Evolutionary conservation across 2,888 invertebrate species (phyloP).

Genomic region (Diadromus collaris): DNA sequence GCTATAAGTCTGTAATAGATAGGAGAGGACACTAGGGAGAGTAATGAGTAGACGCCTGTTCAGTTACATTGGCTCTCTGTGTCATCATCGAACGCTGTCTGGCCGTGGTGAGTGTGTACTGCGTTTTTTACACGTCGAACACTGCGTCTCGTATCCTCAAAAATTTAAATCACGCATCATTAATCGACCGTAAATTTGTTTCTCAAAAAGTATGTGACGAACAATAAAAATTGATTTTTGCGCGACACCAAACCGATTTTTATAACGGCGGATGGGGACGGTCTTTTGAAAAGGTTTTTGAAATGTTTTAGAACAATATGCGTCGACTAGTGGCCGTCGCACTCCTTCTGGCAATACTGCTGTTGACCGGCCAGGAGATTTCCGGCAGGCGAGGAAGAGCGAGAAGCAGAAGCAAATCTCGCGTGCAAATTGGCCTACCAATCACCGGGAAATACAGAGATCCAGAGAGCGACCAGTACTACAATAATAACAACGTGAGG

Average conservation of each 20-base stretch:
- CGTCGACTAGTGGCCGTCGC: conserved; percentile 65
- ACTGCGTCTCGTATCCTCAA: conserved; percentile 25
- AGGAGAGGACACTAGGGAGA: conserved; percentile 79
- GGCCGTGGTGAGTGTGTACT: conserved; percentile 71
- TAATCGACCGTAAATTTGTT: neutral
- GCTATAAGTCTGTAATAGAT: conserved; percentile 78
- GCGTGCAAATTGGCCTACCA: conserved; percentile 92
- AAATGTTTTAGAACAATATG: conserved; percentile 65
- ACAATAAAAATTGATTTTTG: neutral
- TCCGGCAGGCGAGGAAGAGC: conserved; percentile 86
- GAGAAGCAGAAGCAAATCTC: conserved; percentile 88
- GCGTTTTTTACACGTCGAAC: conserved; percentile 36
- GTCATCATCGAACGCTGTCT: conserved; percentile 74
- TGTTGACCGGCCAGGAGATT: conserved; percentile 76
- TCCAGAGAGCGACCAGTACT: conserved; percentile 94
- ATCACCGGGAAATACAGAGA: conserved; percentile 95
- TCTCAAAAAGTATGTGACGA: neutral
- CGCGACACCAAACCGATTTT: neutral
- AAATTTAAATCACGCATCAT: neutral
- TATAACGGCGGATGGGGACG: neutral
- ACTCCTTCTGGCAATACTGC: conserved; percentile 71
- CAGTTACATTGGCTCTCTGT: conserved; percentile 78
- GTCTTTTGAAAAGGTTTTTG: neutral
- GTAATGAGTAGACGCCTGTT: conserved; percentile 76
- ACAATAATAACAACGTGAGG: conserved; percentile 93